Base-by-base conservation (phyloP, 2,888 invertebrate genomes). In the Pseudanteris insignis region DNA sequence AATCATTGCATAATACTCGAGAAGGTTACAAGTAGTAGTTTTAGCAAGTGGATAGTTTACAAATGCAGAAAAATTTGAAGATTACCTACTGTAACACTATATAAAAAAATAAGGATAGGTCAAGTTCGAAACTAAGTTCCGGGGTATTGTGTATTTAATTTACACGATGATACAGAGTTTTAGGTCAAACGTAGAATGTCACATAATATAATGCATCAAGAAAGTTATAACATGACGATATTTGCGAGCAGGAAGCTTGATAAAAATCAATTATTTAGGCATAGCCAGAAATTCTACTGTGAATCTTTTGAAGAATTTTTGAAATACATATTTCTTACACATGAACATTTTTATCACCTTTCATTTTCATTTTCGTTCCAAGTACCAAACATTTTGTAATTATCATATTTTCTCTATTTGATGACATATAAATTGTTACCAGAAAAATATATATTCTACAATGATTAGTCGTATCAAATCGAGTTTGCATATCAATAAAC, bases 111-210 rank as follows among this genome's bases (percentile, higher is more conserved):
- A n/a, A n/a, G n/a, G n/a, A n/a, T n/a, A n/a, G n/a, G n/a, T n/a
- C n/a, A n/a, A n/a, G n/a, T n/a, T n/a, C n/a, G n/a, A n/a, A n/a
- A n/a, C n/a, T n/a, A n/a, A n/a, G n/a, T n/a, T n/a, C n/a, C n/a
- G n/a, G n/a, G n/a, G n/a, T n/a, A n/a, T n/a, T n/a, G n/a, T n/a
- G n/a, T n/a, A n/a, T n/a, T n/a, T n/a, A n/a, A n/a, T n/a, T n/a
- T n/a, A n/a, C n/a, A n/a, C n/a, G n/a, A n/a, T n/a, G n/a, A n/a
- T n/a, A n/a, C n/a, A n/a, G n/a, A n/a, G n/a, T n/a, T n/a, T n/a
- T n/a, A n/a, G n/a, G n/a, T n/a, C n/a, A n/a, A n/a, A n/a, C n/a
- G 72, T 63, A 71, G 67, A 69, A 61, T 71, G 64, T 50, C 64
- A 64, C 51, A 62, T 54, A 66, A 61, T 64, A 67, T 64, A 30